Evolutionary conservation across 1,140 invertebrate genomes (phyloP), one percentile per base, ranked within the genome.

Genomic region (Drosophila truncata): DNA sequence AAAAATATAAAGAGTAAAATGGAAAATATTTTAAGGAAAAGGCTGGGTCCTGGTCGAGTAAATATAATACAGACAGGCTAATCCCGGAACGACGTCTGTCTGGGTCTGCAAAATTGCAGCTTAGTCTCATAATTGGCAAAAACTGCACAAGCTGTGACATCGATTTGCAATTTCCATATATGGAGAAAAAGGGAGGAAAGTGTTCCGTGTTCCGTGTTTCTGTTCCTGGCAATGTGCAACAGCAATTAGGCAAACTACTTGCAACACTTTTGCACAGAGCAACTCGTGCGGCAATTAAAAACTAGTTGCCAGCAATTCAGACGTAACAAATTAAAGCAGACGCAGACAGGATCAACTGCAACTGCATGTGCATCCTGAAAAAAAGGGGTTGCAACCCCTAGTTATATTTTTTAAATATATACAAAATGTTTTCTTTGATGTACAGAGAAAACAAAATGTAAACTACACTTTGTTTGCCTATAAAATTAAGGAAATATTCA

Each of bases 121-220:
- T 87, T 87, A 88, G 79, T 78, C 65, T 46, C 79, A 81, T 88
- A 90, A 88, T 88, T 88, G 83, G 50, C 70, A 74, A 25, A 37
- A 75, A 37, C 27, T 69, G 65, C 44, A 66, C 66, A 44, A 54
- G 54, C 54, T 44, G 64, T 49, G 39, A 67, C 55, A 62, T 73
- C 70, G 58, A 84, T 62, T 67, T 63, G 42, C 29, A 62, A 54
- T 54, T 25, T 64, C 47, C 4, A 66, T 33, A 31, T 46, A 23
- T 11, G 27, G 31, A 2, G 18, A 39, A 49, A 63, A 42, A 37
- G 49, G 47, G 41, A 25, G 73, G 59, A 65, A 65, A 41, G 46
- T 37, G 63, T 80, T 14, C 6, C 13, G n/a, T 46, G 16, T 25
- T n/a, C 11, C 25, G 14, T 4, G 41, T 7, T 18, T n/a, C 47